Base-by-base conservation (phyloP, 2,113 vertebrate genomes). In the Motacilla tschutschensis region DNA sequence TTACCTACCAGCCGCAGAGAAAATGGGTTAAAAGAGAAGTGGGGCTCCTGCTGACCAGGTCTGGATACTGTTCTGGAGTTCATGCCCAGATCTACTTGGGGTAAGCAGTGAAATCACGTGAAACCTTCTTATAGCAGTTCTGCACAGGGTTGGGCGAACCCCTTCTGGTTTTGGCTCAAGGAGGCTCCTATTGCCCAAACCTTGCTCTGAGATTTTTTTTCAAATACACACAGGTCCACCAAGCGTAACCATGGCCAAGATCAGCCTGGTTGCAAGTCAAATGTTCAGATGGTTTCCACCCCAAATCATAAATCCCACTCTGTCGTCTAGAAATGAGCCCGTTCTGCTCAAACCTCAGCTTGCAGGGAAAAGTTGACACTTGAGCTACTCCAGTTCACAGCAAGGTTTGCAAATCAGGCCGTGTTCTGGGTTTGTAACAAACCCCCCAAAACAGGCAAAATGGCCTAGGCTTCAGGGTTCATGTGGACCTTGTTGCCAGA, bases 271-370 rank as follows among this genome's bases (percentile, higher is more conserved):
- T 86, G 79, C 54, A 70, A 90, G 67, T 79, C 79, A 66, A 65
- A 71, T 3, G 8, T 90, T 91, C 79, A 74, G 36, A 73, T 69
- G 38, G 62, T 78, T 95, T 93, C 82, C 59, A 64, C 72, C 12
- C 38, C 64, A 75, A 85, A 67, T 64, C 48, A 1, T 92, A 94
- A 93, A 94, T 89, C 86, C 66, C 82, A 89, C 38, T 64, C 65
- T 55, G 77, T 54, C 79, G 89, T 69, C 74, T 89, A 79, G 73
- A 91, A 75, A 25, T 11, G 14, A 74, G 88, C 71, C 74, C 77
- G 55, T 72, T 82, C 71, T 74, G 47, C 71, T 89, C 71, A 79
- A 79, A 90, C 67, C 33, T 90, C 88, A 83, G 89, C 59, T 89
- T 82, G 65, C n/a, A 50, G 67, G 75, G 74, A 57, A 94, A 93